Conservation (phyloP, 1,140 invertebrate genomes). For the Hyphantria cunea region DNA sequence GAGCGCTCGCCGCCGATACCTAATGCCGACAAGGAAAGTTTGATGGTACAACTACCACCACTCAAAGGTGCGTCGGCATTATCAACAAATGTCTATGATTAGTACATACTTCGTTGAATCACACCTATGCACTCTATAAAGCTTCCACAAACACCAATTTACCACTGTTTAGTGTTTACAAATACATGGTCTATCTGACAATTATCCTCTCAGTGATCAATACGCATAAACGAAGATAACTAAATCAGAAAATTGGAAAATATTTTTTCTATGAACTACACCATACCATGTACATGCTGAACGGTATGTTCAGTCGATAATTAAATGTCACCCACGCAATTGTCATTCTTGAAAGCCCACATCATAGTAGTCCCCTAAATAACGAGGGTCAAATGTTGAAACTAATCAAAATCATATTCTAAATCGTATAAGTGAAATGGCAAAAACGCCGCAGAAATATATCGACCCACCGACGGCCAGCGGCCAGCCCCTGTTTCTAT, state of each 20-base stretch:
- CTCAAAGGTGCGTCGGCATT: slow-evolving; percentile 69
- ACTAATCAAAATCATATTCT: slow-evolving; percentile 16
- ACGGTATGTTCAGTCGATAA: slow-evolving; percentile 15
- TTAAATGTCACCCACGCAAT: slow-evolving; percentile 31
- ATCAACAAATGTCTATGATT: slow-evolving; percentile 1
- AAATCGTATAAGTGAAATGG: slow-evolving; percentile 40
- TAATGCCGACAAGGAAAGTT: slow-evolving; percentile 67
- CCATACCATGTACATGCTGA: slow-evolving; percentile 19
- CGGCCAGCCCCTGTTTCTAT: slow-evolving; percentile 44
- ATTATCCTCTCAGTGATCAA: too few relatives aligned
- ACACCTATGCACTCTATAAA: too few relatives aligned
- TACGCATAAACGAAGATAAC: neutral
- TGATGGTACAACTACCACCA: slow-evolving; percentile 75
- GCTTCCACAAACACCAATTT: too few relatives aligned
- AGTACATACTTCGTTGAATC: too few relatives aligned
- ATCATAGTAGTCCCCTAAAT: slow-evolving; percentile 23
- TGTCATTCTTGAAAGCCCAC: slow-evolving; percentile 39
- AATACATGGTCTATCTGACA: too few relatives aligned
- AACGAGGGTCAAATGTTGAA: slow-evolving; percentile 36
- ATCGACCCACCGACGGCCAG: slow-evolving; percentile 66
- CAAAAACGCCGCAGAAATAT: slow-evolving; percentile 72
- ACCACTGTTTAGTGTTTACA: too few relatives aligned
- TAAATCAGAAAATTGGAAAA: too few relatives aligned
- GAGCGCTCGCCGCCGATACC: slow-evolving; percentile 53
- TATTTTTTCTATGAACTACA: neutral